These are phyloP conservation scores for Phasia obesa DNA, from an alignment of 2,888 invertebrate genomes.

Conservation along the genomic window DNA sequence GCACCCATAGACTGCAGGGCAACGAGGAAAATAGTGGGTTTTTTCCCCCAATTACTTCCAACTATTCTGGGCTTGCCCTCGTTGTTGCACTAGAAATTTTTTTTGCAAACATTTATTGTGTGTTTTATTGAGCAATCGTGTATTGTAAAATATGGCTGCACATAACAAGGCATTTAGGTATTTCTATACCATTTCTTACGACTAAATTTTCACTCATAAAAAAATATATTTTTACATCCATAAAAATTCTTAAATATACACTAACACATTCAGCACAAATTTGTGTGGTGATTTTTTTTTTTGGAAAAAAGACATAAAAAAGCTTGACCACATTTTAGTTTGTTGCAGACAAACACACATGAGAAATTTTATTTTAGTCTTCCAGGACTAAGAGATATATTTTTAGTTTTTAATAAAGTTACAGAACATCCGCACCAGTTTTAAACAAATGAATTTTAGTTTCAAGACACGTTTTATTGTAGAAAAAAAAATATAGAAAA, in stretches of 20 bases:
- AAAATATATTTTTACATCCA: neutral
- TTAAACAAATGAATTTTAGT: conserved; percentile 25
- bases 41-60: too few species aligned
- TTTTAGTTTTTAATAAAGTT: neutral
- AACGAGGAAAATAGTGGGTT: too few species aligned
- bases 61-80: neutral
- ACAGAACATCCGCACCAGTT: conserved; percentile 18
- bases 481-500: conserved; percentile 11
- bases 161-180: conserved; percentile 20
- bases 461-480: conserved; percentile 58
- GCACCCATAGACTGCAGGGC: too few species aligned
- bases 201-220: neutral
- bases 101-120: conserved; percentile 62
- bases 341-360: conserved; percentile 20
- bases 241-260: neutral
- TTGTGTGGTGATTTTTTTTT: conserved; percentile 16
- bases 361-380: neutral
- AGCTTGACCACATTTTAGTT: conserved; percentile 47
- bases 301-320: neutral
- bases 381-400: neutral
- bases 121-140: conserved; percentile 62
- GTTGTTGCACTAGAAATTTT: conserved; percentile 8
- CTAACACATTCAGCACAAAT: neutral
- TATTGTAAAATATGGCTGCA: conserved; percentile 50
- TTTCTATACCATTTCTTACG: neutral